Base-by-base conservation (phyloP, 2,113 vertebrate genomes). In the Strigops habroptila region DNA sequence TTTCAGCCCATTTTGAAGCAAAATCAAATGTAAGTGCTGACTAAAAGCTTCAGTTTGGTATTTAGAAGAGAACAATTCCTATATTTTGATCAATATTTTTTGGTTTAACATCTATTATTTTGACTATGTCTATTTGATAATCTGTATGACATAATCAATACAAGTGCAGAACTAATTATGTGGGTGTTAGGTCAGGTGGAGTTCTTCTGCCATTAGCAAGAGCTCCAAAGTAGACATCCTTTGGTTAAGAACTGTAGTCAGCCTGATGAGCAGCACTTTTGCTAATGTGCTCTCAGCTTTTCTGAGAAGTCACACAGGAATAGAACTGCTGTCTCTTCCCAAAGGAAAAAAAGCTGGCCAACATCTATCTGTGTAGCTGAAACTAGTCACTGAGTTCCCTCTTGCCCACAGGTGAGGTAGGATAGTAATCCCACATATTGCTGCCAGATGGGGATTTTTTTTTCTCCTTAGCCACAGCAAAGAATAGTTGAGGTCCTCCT, bases 401-500 rank as follows among this genome's bases (percentile, higher is more conserved):
- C 10, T 31, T 57, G 16, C n/a, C n/a, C 71, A 70, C n/a, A 33
- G 23, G 37, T 74, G 43, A 62, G 24, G 24, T 18, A 73, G 35
- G 35, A 55, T 51, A 17, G 35, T 13, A 67, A 39, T 73, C 39
- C 2, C 1, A 17, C 35, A 82, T 24, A 23, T 39, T 51, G 41
- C 24, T 83, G 14, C 35, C 44, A 43, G 31, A 7, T n/a, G 71
- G n/a, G 51, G 13, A 79, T 24, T 4, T 25, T 80, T 80, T 79
- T 86, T 69, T 30, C 39, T 63, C 17, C 15, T 64, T 48, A 76
- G 33, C n/a, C 13, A 28, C 3, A 52, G 22, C 13, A 71, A 57
- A 44, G 11, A 18, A 12, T 1, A 1, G 1, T 13, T 39, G 5
- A 1, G 4, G 46, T 3, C 2, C 2, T 82, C 4, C 8, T 49